Evolutionary conservation across 2,797 vertebrate species (phyloP).

Genomic region (Champsocephalus gunnari): DNA sequence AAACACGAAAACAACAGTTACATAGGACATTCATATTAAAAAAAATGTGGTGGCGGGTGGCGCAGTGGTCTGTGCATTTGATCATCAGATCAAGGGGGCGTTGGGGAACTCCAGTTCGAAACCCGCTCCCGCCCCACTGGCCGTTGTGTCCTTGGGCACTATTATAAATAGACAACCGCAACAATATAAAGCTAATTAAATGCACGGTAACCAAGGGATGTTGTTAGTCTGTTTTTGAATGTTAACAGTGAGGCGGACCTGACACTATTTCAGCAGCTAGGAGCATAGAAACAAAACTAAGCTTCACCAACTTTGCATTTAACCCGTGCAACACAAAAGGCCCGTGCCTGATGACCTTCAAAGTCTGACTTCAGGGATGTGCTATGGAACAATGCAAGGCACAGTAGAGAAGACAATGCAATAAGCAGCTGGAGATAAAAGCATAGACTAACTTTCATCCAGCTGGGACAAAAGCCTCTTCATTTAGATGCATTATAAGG

Average conservation of each 20-base stretch:
- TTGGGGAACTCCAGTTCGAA: too few relatives aligned
- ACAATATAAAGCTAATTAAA: not conserved
- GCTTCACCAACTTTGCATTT: constrained; percentile 4
- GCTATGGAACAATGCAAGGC: not conserved
- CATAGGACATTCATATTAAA: not conserved
- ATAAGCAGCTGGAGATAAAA: not conserved
- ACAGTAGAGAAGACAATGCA: not conserved
- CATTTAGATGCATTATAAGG: not conserved
- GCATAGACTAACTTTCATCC: not conserved
- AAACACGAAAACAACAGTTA: constrained; percentile 10
- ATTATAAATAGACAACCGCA: not conserved
- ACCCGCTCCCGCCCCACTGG: too few relatives aligned
- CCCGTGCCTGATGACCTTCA: not conserved
- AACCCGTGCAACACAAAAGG: not conserved
- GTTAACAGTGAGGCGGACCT: not conserved
- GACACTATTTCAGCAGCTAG: constrained; percentile 7
- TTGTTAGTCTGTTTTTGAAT: constrained; percentile 4
- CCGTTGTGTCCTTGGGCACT: too few relatives aligned
- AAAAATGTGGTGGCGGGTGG: too few relatives aligned
- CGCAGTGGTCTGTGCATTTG: too few relatives aligned
- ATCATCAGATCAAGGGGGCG: too few relatives aligned
- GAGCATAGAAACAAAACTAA: constrained; percentile 6
- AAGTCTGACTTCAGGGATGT: not conserved
- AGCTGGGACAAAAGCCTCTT: not conserved
- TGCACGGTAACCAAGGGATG: not conserved